phyloP scores from a whole-genome alignment of 1,140 invertebrate species.

The Galendromus occidentalis region DNA sequence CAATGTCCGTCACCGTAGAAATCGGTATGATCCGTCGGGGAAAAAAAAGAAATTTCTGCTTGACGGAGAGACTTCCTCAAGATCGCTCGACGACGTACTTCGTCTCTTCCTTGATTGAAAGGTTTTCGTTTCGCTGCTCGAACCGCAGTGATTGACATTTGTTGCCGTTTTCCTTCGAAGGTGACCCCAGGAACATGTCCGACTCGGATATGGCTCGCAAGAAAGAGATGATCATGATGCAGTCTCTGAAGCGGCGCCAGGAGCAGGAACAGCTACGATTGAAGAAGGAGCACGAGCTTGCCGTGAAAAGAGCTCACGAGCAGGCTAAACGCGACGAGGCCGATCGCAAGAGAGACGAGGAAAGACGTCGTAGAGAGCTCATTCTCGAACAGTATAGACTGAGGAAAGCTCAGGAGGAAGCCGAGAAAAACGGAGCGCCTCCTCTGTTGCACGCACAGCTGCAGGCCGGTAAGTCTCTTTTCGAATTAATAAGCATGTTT shows the following conservation, averaged over 20 bases:
- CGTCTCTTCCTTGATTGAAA: too few relatives aligned
- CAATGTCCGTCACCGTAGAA: too few relatives aligned
- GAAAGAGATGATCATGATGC: constrained; percentile 65
- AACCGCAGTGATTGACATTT: too few relatives aligned
- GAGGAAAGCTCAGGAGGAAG: constrained; percentile 79
- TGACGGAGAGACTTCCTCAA: too few relatives aligned
- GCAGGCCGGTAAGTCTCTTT: neutral
- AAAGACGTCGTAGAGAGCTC: constrained; percentile 54
- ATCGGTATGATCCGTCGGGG: too few relatives aligned
- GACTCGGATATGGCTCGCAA: constrained; percentile 72
- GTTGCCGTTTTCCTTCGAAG: neutral
- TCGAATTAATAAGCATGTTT: too few relatives aligned
- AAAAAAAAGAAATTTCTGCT: too few relatives aligned
- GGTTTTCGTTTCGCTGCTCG: too few relatives aligned
- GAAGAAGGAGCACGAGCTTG: constrained; percentile 57
- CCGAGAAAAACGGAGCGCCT: constrained; percentile 33
- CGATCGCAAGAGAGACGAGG: constrained; percentile 68
- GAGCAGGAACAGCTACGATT: constrained; percentile 45
- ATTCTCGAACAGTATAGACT: constrained; percentile 87
- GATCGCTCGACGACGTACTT: too few relatives aligned
- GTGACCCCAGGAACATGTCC: neutral
- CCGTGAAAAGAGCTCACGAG: constrained; percentile 43
- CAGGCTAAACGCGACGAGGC: constrained; percentile 57
- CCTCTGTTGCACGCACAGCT: neutral
- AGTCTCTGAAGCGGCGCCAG: constrained; percentile 62